phyloP scores from a whole-genome alignment of 1,140 invertebrate genomes.

The Brachionus asplanchnoidis region DNA sequence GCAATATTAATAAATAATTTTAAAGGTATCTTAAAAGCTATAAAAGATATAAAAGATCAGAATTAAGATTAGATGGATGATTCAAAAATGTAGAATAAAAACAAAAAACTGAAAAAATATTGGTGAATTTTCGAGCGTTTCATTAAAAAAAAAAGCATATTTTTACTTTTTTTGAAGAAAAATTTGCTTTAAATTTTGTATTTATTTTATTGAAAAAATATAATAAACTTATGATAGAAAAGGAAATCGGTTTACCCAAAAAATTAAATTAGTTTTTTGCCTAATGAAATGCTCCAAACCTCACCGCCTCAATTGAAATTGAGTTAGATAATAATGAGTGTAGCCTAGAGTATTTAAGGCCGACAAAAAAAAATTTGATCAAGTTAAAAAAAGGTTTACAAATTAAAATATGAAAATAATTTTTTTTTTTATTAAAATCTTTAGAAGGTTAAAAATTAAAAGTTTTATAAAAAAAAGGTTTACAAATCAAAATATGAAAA shows the following conservation, averaged over 20 bases:
- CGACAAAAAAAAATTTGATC: not conserved
- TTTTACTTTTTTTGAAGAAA: too few species aligned
- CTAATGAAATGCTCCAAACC: too few species aligned
- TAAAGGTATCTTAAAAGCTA: not conserved
- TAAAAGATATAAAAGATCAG: not conserved
- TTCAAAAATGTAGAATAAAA: too few species aligned
- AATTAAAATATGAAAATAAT: not conserved
- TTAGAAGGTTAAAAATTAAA: not conserved
- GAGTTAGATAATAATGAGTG: not conserved
- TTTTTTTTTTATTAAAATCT: not conserved
- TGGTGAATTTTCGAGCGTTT: too few species aligned
- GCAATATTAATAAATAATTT: not conserved
- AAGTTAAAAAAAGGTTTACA: not conserved
- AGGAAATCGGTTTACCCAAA: too few species aligned
- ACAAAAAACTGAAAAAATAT: not conserved
- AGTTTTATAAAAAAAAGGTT: not conserved
- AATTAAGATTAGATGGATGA: not conserved
- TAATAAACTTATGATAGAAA: too few species aligned
- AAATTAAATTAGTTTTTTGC: too few species aligned
- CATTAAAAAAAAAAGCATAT: too few species aligned
- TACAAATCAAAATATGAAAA: too few species aligned
- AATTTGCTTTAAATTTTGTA: too few species aligned
- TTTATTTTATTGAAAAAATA: too few species aligned
- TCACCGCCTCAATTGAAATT: not conserved
- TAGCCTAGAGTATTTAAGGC: not conserved